These are phyloP conservation scores for Sarcoramphus papa DNA, from an alignment of 2,797 vertebrate genomes.

Conservation along the genomic window DNA sequence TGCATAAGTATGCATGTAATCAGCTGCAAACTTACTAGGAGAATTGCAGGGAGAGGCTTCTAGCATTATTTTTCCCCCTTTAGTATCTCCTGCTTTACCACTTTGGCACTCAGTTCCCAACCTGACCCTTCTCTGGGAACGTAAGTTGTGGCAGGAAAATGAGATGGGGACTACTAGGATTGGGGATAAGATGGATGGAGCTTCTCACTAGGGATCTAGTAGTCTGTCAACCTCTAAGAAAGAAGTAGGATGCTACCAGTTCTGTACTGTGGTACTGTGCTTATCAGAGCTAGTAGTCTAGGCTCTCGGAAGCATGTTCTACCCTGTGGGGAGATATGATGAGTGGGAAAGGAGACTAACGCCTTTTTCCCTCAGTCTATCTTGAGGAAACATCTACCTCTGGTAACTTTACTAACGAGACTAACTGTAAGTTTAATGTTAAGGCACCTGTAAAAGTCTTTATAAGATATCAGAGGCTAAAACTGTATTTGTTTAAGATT, in stretches of 20 bases:
- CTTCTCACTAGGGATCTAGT: background rate
- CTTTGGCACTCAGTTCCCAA: background rate
- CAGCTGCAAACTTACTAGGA: background rate
- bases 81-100: background rate
- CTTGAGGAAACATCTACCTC: conserved; percentile 46
- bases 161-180: background rate
- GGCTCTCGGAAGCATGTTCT: background rate
- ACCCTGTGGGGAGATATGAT: background rate
- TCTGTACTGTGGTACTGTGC: background rate
- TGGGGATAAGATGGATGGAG: background rate
- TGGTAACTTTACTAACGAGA: conserved; percentile 16
- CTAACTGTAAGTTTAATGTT: background rate
- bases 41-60: background rate
- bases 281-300: background rate
- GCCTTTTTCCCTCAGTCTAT: background rate
- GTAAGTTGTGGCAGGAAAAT: background rate
- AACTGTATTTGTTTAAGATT: background rate
- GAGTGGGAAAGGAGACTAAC: background rate
- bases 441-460: background rate
- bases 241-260: background rate
- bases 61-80: background rate
- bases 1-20: background rate
- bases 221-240: background rate
- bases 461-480: background rate
- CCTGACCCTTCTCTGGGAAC: background rate